Conservation (phyloP, 2,888 invertebrate species). For the Pocota personata region DNA sequence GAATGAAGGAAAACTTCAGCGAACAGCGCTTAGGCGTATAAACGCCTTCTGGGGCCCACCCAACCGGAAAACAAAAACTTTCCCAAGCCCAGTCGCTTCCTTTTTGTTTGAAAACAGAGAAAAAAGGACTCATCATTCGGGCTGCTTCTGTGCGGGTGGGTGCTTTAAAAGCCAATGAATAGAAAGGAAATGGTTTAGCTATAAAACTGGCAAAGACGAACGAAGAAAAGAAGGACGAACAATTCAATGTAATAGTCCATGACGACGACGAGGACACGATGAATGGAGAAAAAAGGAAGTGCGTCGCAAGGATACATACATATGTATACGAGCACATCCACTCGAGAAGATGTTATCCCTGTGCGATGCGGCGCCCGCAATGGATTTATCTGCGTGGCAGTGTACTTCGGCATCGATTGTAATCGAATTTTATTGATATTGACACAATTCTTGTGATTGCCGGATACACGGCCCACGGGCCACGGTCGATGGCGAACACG, state of each 20-base stretch:
- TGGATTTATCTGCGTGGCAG: constrained; percentile 58
- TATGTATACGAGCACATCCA: constrained; percentile 26
- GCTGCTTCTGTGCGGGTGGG: constrained; percentile 15
- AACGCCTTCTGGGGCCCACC: constrained; percentile 34
- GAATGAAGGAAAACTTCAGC: constrained; percentile 14
- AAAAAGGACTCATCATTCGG: constrained; percentile 46
- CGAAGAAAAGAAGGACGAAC: constrained; percentile 45
- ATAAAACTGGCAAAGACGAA: constrained; percentile 55
- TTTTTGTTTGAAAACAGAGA: constrained; percentile 15
- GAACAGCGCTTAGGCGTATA: constrained; percentile 49
- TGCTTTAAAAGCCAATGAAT: constrained; percentile 68
- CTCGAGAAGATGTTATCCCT: constrained; percentile 37
- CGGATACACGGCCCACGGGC: constrained; percentile 77
- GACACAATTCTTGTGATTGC: constrained; percentile 82
- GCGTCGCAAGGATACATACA: constrained; percentile 29
- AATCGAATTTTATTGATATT: constrained; percentile 82
- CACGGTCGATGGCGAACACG: constrained; percentile 26
- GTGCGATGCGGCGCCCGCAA: constrained; percentile 29
- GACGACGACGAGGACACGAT: constrained; percentile 48
- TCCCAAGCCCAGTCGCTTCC: constrained; percentile 39
- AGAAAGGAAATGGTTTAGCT: constrained; percentile 64
- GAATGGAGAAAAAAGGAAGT: constrained; percentile 56
- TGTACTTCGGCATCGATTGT: constrained; percentile 78
- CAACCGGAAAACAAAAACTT: constrained; percentile 60
- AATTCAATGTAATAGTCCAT: constrained; percentile 68